phyloP scores from a whole-genome alignment of 1,140 invertebrate genomes.

The Pogonomyrmex californicus region DNA sequence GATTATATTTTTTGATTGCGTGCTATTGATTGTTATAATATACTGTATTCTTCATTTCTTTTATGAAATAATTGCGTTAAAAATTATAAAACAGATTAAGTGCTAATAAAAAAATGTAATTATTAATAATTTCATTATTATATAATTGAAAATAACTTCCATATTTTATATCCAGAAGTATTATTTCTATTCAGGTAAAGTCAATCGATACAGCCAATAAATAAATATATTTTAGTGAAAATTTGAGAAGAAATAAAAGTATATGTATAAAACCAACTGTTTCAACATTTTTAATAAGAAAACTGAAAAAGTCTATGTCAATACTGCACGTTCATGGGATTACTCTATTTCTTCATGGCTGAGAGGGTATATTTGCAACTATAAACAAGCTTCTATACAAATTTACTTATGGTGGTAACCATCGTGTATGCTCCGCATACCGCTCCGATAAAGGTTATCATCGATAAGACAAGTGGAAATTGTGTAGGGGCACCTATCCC shows the following conservation, averaged over 20 bases:
- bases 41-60: neutral
- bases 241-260: neutral
- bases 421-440: neutral
- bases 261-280: neutral
- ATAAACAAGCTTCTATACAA: constrained; percentile 29
- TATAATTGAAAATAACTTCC: neutral
- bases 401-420: neutral
- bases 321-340: neutral
- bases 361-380: neutral
- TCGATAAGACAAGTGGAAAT: constrained; percentile 51
- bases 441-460: constrained; percentile 12
- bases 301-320: neutral
- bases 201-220: neutral
- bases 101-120: neutral
- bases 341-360: neutral
- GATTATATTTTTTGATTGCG: neutral
- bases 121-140: neutral
- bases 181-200: neutral
- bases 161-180: too few species aligned
- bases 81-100: neutral
- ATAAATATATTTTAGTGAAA: neutral
- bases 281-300: neutral
- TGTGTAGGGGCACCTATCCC: constrained; percentile 10
- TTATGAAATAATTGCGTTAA: neutral
- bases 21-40: neutral